phyloP scores from a whole-genome alignment of 2,797 vertebrate genomes.

The Echiichthys vipera region DNA sequence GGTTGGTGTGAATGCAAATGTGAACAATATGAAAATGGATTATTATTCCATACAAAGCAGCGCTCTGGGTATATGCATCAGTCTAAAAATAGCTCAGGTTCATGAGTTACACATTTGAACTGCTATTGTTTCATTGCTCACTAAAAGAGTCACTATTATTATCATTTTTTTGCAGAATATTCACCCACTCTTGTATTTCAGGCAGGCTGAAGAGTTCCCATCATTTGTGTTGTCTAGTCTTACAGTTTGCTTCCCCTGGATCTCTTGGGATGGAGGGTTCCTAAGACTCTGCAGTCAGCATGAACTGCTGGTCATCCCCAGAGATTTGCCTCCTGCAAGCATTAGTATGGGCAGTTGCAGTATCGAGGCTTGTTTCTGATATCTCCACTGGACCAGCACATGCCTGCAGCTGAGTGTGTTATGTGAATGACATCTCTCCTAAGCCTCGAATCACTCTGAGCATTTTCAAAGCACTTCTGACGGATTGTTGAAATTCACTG shows the following conservation, averaged over 20 bases:
- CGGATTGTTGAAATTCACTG: slow-evolving; percentile 24
- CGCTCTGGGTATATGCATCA: slow-evolving; percentile 24
- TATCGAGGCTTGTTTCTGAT: slow-evolving; percentile 12
- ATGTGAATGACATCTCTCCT: slow-evolving; percentile 21
- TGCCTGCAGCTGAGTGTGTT: slow-evolving; percentile 13
- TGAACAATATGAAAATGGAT: slow-evolving; percentile 69
- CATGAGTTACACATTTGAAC: slow-evolving; percentile 30
- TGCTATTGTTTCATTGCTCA: slow-evolving; percentile 4
- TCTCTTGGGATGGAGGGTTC: slow-evolving; percentile 5
- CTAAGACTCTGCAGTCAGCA: slow-evolving; percentile 9
- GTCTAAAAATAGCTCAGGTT: slow-evolving; percentile 61
- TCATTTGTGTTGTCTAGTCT: neutral
- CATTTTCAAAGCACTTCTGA: slow-evolving; percentile 32
- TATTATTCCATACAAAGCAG: slow-evolving; percentile 61
- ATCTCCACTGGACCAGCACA: slow-evolving; percentile 26
- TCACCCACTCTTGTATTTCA: slow-evolving; percentile 2
- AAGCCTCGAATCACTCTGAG: slow-evolving; percentile 25
- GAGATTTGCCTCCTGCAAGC: slow-evolving; percentile 4
- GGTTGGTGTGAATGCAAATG: slow-evolving; percentile 71
- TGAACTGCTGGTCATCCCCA: slow-evolving; percentile 29
- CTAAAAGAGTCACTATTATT: neutral
- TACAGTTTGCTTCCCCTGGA: neutral
- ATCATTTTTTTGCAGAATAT: neutral
- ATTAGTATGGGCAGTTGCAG: slow-evolving; percentile 25
- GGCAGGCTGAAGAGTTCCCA: neutral